phyloP scores from a whole-genome alignment of 2,888 invertebrate genomes.

The Escarpia spicata region DNA sequence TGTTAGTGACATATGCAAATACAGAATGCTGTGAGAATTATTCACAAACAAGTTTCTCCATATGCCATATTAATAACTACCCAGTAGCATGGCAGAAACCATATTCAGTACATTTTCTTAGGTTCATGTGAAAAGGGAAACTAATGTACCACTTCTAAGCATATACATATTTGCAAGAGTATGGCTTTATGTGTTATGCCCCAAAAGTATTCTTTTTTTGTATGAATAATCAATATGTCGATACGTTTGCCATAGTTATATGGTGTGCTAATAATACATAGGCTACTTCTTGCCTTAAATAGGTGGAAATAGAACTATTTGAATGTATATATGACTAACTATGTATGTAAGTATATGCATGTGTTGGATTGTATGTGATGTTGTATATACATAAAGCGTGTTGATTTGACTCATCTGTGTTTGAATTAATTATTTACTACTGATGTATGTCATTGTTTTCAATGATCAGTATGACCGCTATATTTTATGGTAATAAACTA shows the following conservation, averaged over 20 bases:
- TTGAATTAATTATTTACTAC: not conserved
- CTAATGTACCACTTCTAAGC: too few relatives aligned
- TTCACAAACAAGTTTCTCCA: not conserved
- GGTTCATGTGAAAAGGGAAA: not conserved
- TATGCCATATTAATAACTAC: not conserved
- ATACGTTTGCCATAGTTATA: not conserved
- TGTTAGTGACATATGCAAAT: not conserved
- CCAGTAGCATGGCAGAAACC: not conserved
- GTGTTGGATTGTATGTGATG: not conserved
- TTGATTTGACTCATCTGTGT: not conserved
- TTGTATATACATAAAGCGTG: not conserved
- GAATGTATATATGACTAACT: not conserved
- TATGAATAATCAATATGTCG: not conserved
- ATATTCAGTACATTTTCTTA: not conserved
- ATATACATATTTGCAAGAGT: not conserved
- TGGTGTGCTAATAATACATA: not conserved
- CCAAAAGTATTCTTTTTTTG: not conserved
- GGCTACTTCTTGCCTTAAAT: not conserved
- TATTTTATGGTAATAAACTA: too few relatives aligned
- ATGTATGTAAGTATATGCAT: not conserved
- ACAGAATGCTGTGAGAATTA: not conserved
- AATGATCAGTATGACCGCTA: too few relatives aligned
- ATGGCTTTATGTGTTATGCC: not conserved
- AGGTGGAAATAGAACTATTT: not conserved
- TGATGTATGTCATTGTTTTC: too few relatives aligned